Conservation (phyloP, 2,797 vertebrate genomes). For the Cyclura pinguis region DNA sequence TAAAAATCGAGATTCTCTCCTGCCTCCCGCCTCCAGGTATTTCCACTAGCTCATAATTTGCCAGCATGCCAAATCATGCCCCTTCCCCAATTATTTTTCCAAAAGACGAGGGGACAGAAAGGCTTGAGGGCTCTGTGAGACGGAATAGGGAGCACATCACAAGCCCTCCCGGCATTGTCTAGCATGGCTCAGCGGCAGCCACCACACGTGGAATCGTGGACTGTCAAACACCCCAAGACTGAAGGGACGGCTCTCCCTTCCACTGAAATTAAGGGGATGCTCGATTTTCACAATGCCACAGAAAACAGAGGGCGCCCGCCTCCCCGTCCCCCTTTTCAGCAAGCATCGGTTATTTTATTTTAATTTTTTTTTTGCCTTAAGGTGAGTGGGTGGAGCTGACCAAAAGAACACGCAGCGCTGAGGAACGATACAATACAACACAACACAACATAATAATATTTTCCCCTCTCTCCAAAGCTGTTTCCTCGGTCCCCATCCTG, state of each 20-base stretch:
- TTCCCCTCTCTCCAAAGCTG: too few relatives aligned
- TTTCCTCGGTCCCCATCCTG: too few relatives aligned
- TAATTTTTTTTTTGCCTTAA: neutral
- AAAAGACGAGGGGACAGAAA: neutral
- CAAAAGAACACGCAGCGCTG: neutral
- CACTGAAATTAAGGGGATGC: neutral
- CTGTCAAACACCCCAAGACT: neutral
- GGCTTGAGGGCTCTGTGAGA: neutral
- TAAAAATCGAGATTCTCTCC: neutral
- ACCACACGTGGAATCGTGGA: too few relatives aligned
- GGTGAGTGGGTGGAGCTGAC: neutral
- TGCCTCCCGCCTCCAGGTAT: neutral
- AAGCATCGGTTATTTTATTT: too few relatives aligned
- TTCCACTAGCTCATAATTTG: neutral
- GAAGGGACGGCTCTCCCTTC: neutral
- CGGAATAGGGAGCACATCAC: neutral
- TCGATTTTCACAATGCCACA: neutral
- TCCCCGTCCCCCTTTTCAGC: too few relatives aligned
- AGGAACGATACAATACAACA: neutral
- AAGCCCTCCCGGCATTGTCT: neutral
- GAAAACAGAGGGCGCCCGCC: neutral
- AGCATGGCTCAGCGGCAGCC: neutral
- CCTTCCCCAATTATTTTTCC: too few relatives aligned
- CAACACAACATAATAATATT: too few relatives aligned
- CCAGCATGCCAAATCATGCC: neutral